Base-by-base conservation (phyloP, 2,888 invertebrate species). In the Trachelus tabidus region DNA sequence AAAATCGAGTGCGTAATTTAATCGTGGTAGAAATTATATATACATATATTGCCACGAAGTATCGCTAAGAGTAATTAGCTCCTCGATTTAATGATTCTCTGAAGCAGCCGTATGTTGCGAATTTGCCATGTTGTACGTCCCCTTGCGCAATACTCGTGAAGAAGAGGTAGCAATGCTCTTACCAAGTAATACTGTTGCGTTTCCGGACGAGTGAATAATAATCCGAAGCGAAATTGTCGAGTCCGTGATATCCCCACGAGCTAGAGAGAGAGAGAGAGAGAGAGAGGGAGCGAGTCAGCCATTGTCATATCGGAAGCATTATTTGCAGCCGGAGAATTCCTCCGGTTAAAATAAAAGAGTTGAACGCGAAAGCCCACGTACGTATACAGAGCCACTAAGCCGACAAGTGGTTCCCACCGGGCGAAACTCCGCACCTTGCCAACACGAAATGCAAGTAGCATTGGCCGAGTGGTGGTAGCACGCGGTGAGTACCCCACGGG, bases 331-430 rank as follows among this genome's bases (percentile, higher is more conserved):
- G 69, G 69, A 83, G 86, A 88, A 90, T 90, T 90, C 89, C 89
- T 88, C 79, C 81, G 85, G 85, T 88, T 88, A 82, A 88, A 87
- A 88, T 87, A 88, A 89, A 82, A 76, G 81, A 80, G 79, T 80
- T 71, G 81, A 82, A 82, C 77, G 56, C 75, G 73, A 80, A 75
- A 75, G 75, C 56, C 40, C 11, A 71, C 80, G 81, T 77, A 80
- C 79, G 79, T n/a, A 75, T 34, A 73, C 12, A 31, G 12, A 75
- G 23, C 34, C 34, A 79, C 82, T 79, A 82, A 85, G 84, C 85
- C 85, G 88, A 90, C 90, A 89, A 91, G 90, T 90, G 88, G 90
- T 91, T 91, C 90, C 91, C 91, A 91, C 90, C 90, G 85, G 81
- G 85, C 81, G 82, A 83, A 80, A 79, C 71, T 76, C 76, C 83